Evolutionary conservation across 2,888 invertebrate genomes (phyloP), one percentile per base, ranked within the genome.

Genomic region (Nemotelus nigrinus): DNA sequence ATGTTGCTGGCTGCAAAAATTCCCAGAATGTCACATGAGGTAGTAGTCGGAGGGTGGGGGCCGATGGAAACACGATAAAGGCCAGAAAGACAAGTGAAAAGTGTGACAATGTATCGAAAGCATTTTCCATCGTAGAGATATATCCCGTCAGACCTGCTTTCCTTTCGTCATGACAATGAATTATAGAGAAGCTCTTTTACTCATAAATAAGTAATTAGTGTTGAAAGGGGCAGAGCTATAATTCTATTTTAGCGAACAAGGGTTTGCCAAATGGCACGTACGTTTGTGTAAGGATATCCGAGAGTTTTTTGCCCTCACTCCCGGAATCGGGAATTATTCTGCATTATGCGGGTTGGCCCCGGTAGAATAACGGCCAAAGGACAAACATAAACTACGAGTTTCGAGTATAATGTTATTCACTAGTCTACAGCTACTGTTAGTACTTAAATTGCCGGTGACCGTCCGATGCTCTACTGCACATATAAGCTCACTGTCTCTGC

Each of bases 191-290:
- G 83, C 82, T 83, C 85, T 85, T 83, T 82, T 84, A 83, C 83
- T 85, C 84, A 85, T 86, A 86, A 86, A 86, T 86, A 86, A 86
- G 85, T 86, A 85, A 86, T 86, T 85, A 85, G 82, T 82, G 83
- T 82, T 82, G 81, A 79, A 82, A 82, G 82, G 72, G 79, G 25
- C 25, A 25, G 0, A 25, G 25, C 25, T 25, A 8, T 50, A 50
- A 50, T 50, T 50, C 50, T 50, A 50, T 50, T 50, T 50, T 8
- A 77, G 78, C 78, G 78, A 25, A n/a, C 8, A 50, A 50, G 8
- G 50, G 50, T 50, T 50, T 50, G 50, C 50, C 5, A 5, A 50
- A 50, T 8, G 8, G 8, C 5, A 50, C 50, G 5, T 25, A 25
- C 25, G 25, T 25, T 25, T 25, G 25, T 25, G 25, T 25, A 25